A percentile compares a stretch with the other conserved stretches of the same genome.
These are phyloP conservation scores for Drosophila repleta DNA, from an alignment of 1,140 invertebrate species.

Conservation along the genomic window DNA sequence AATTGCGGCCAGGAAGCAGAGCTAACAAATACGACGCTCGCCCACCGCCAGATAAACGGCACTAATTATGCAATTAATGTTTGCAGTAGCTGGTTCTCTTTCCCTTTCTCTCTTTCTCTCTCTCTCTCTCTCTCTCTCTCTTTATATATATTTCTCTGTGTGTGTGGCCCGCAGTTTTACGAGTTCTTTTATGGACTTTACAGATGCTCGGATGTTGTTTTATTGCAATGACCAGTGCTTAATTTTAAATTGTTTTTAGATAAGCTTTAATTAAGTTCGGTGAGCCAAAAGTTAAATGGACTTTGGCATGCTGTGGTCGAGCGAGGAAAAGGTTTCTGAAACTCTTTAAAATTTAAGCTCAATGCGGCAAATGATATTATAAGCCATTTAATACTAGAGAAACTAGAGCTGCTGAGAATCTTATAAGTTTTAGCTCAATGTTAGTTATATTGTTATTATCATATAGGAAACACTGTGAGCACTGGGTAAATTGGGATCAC, in stretches of 20 bases:
- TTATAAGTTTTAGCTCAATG: too few species aligned
- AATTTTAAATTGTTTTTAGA: slow-evolving; percentile 75
- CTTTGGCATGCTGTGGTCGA: not conserved
- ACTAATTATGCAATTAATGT: slow-evolving; percentile 77
- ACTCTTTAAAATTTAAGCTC: too few species aligned
- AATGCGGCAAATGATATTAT: too few species aligned
- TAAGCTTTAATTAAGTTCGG: slow-evolving; percentile 61
- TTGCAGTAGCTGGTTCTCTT: slow-evolving; percentile 18
- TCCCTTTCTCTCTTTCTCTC: not conserved
- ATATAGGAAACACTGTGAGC: too few species aligned
- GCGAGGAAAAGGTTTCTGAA: not conserved
- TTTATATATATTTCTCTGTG: slow-evolving; percentile 8
- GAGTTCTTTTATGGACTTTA: slow-evolving; percentile 61
- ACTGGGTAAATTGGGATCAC: too few species aligned
- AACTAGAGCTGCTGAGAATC: too few species aligned
- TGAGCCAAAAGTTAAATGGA: slow-evolving; percentile 44
- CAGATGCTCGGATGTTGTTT: slow-evolving; percentile 40
- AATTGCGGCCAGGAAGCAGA: slow-evolving; percentile 2
- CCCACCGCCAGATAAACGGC: slow-evolving; percentile 23
- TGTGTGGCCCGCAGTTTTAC: slow-evolving; percentile 44
- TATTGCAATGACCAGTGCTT: slow-evolving; percentile 53
- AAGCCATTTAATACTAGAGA: too few species aligned
- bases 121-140: not conserved
- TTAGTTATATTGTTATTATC: too few species aligned
- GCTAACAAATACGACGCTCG: not conserved